These are phyloP conservation scores for Scomber japonicus DNA, from an alignment of 2,113 vertebrate genomes.

Conservation along the genomic window DNA sequence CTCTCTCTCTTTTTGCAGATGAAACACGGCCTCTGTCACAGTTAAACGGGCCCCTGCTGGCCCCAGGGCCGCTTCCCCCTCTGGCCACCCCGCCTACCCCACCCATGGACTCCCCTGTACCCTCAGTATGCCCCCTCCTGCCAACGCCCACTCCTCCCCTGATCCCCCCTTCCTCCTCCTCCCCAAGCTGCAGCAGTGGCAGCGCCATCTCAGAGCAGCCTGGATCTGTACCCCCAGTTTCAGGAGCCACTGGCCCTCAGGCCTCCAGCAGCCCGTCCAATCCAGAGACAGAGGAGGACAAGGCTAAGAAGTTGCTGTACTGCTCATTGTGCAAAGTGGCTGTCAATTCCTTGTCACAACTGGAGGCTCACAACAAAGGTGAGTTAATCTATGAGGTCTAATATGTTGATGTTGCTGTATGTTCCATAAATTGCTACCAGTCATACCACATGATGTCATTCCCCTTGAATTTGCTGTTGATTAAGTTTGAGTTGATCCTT, in stretches of 20 bases:
- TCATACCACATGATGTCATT: neutral
- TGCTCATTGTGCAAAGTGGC: constrained; percentile 95
- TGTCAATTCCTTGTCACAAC: constrained; percentile 93
- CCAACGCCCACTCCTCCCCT: constrained; percentile 67
- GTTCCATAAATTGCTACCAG: neutral
- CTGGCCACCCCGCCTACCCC: constrained; percentile 69
- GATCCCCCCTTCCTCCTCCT: constrained; percentile 72
- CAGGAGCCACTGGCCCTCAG: constrained; percentile 42
- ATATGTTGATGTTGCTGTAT: neutral
- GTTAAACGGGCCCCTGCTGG: constrained; percentile 73
- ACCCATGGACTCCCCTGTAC: constrained; percentile 77
- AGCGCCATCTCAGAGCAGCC: constrained; percentile 72
- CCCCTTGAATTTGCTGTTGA: constrained; percentile 14
- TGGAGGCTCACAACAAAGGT: constrained; percentile 98
- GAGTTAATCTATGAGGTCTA: constrained; percentile 18
- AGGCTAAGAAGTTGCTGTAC: constrained; percentile 92
- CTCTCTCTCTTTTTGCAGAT: constrained; percentile 69
- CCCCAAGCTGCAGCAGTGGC: constrained; percentile 70
- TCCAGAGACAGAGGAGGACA: constrained; percentile 91
- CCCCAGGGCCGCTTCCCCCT: constrained; percentile 65
- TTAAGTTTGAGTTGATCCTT: constrained; percentile 10
- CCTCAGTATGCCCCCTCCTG: constrained; percentile 72
- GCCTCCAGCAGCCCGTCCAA: constrained; percentile 67
- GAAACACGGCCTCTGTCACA: constrained; percentile 72
- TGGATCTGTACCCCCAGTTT: constrained; percentile 35